These are phyloP conservation scores for Rhincodon typus DNA, from an alignment of 2,797 vertebrate genomes.

Conservation along the genomic window DNA sequence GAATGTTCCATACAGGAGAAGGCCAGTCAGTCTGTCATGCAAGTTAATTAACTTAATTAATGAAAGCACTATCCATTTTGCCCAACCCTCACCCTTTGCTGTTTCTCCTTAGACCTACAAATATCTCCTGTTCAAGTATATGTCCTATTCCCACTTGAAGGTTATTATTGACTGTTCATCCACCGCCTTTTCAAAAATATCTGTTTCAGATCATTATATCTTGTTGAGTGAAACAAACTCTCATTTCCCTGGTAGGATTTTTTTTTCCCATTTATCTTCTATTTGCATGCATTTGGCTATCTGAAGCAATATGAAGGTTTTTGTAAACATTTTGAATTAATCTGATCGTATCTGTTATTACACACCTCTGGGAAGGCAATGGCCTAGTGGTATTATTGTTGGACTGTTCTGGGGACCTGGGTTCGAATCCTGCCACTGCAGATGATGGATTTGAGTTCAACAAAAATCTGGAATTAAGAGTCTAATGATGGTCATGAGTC, in stretches of 20 bases:
- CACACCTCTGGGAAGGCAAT: too few relatives aligned
- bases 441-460: too few relatives aligned
- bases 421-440: too few relatives aligned
- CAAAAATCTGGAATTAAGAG: too few relatives aligned
- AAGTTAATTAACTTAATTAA: neutral
- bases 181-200: neutral
- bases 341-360: too few relatives aligned
- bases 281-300: neutral
- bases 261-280: neutral
- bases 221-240: neutral
- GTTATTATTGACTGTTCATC: neutral
- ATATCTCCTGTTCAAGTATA: neutral
- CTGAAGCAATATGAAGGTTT: neutral
- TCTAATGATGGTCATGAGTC: too few relatives aligned
- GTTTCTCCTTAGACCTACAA: neutral
- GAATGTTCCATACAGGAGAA: neutral
- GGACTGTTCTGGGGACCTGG: too few relatives aligned
- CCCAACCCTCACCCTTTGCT: too few relatives aligned
- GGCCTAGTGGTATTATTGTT: too few relatives aligned
- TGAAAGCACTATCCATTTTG: neutral
- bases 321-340: too few relatives aligned
- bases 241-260: neutral
- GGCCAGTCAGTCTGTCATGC: neutral
- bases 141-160: neutral
- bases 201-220: neutral